A percentile compares a stretch with the other conserved stretches of the same genome.
These are phyloP conservation scores for Pycnomerus fuliginosus DNA, from an alignment of 2,888 invertebrate genomes.

Conservation along the genomic window DNA sequence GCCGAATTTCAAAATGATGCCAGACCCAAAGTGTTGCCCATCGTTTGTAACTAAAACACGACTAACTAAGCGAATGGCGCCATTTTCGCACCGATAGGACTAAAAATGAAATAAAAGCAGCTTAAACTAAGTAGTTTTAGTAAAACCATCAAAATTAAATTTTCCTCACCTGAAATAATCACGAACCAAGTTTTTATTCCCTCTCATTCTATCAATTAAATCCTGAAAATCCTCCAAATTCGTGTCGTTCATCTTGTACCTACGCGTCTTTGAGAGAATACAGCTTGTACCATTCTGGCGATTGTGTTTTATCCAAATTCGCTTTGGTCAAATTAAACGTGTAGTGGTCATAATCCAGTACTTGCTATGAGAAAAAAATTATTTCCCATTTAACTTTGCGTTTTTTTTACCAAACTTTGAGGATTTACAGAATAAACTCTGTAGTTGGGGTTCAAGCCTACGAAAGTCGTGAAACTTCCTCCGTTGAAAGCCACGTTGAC, in stretches of 20 bases:
- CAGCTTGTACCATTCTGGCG: conserved; percentile 71
- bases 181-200: conserved; percentile 54
- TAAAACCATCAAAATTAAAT: no score
- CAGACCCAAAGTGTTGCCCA: no score
- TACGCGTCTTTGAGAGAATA: conserved; percentile 75
- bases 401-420: conserved; percentile 37
- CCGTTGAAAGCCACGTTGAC: conserved; percentile 75
- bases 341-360: conserved; percentile 69
- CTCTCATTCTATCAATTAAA: conserved; percentile 61
- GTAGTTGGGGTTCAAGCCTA: conserved; percentile 65
- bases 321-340: conserved; percentile 75
- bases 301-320: conserved; percentile 57
- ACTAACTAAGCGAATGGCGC: no score
- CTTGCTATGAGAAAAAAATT: conserved; percentile 53
- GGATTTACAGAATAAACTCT: conserved; percentile 42
- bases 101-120: no score
- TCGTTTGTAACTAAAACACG: no score
- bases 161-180: conserved; percentile 51
- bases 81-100: no score
- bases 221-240: conserved; percentile 63
- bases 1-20: no score
- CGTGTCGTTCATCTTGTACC: conserved; percentile 59
- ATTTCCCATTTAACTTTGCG: conserved; percentile 3
- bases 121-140: no score
- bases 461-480: conserved; percentile 56